Conservation (phyloP, 2,113 vertebrate genomes). For the Triplophysa tibetana region DNA sequence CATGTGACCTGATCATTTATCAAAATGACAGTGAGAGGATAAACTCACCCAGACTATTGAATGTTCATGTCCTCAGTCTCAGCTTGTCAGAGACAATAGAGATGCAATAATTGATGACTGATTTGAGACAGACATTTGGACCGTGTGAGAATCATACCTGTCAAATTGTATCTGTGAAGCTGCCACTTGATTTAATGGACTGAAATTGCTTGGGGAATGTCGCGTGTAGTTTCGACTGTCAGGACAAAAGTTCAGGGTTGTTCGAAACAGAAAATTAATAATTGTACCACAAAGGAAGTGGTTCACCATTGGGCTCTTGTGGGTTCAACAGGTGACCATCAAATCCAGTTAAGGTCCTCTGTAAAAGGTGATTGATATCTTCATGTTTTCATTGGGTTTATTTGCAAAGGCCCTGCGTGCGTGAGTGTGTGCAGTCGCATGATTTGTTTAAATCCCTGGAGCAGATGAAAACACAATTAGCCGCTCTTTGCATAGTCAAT, state of each 20-base stretch:
- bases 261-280: constrained; percentile 48
- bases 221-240: constrained; percentile 58
- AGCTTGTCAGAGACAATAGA: constrained; percentile 72
- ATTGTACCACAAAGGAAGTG: constrained; percentile 54
- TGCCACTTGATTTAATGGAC: constrained; percentile 65
- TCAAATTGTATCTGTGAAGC: constrained; percentile 69
- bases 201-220: constrained; percentile 51
- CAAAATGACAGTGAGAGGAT: constrained; percentile 69
- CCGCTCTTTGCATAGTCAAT: constrained; percentile 45
- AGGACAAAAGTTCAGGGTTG: constrained; percentile 39
- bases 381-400: neutral
- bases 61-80: constrained; percentile 66
- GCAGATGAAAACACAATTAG: constrained; percentile 9
- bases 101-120: constrained; percentile 68
- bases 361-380: neutral
- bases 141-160: constrained; percentile 72
- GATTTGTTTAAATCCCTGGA: neutral
- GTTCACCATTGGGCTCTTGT: constrained; percentile 42
- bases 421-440: neutral
- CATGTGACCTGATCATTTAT: constrained; percentile 71
- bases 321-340: constrained; percentile 34
- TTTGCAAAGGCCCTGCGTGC: neutral
- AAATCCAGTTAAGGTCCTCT: neutral
- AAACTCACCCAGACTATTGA: constrained; percentile 60
- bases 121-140: constrained; percentile 58